These are phyloP conservation scores for Lepilemur ruficaudatus DNA, from an alignment of 2,797 vertebrate species.

Conservation along the genomic window DNA sequence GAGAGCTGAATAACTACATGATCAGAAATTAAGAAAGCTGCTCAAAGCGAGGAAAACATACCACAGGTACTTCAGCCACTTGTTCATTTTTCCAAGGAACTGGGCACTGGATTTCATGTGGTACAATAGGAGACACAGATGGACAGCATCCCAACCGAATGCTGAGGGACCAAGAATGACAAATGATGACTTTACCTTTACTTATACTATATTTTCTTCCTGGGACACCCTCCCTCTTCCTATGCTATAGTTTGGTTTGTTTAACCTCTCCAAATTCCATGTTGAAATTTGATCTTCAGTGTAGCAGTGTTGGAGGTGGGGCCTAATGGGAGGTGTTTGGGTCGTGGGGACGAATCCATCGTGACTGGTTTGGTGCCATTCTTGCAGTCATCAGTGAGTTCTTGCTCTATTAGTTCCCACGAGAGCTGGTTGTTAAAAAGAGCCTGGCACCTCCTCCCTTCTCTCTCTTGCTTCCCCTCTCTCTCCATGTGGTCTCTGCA, in stretches of 20 bases:
- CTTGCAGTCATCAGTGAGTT: neutral
- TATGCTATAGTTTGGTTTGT: neutral
- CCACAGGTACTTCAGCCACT: neutral
- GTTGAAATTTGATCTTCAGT: neutral
- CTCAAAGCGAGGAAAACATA: neutral
- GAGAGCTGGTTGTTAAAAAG: neutral
- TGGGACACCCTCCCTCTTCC: neutral
- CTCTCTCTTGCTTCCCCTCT: neutral
- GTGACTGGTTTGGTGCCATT: neutral
- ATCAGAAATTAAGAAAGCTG: neutral
- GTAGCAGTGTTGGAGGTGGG: neutral
- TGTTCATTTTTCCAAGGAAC: neutral
- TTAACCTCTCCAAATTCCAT: neutral
- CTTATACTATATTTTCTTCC: neutral
- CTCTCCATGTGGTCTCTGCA: neutral
- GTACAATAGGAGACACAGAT: accelerated
- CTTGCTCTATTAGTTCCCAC: neutral
- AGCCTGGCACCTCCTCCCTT: neutral
- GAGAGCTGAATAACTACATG: neutral
- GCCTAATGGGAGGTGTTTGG: neutral
- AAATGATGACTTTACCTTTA: neutral
- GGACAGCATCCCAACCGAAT: neutral
- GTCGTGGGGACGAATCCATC: neutral
- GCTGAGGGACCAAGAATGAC: neutral
- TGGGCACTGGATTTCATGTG: neutral